Percentiles rank a stretch among this genome's conserved stretches.
phyloP scores from a whole-genome alignment of 2,888 invertebrate genomes.

The Drosophila pseudotalamancana region DNA sequence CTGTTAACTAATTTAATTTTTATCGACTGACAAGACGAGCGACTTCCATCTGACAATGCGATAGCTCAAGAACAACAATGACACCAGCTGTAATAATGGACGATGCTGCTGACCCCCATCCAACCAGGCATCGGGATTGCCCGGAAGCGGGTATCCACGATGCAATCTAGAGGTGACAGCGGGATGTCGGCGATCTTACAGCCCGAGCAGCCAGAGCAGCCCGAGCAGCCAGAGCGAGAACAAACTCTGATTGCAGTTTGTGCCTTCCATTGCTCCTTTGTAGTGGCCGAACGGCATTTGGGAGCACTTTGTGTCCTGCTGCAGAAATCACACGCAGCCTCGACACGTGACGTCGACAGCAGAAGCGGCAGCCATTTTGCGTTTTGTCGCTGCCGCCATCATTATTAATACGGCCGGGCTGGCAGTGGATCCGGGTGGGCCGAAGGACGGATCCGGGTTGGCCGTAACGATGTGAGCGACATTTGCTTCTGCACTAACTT shows the following conservation, averaged over 20 bases:
- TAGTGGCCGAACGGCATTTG: constrained; percentile 26
- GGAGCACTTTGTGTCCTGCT: constrained; percentile 48
- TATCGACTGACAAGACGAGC: constrained; percentile 65
- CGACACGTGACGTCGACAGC: constrained; percentile 64
- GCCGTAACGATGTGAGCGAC: constrained; percentile 34
- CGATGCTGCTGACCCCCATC: constrained; percentile 14
- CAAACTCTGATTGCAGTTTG: constrained; percentile 22
- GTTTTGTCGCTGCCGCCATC: constrained; percentile 65
- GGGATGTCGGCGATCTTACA: constrained; percentile 26
- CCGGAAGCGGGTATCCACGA: too few species aligned
- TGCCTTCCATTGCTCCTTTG: constrained; percentile 6
- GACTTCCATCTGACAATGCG: constrained; percentile 61
- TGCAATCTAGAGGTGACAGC: constrained; percentile 45
- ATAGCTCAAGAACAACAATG: constrained; percentile 33
- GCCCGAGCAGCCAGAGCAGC: not conserved
- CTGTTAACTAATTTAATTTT: constrained; percentile 62
- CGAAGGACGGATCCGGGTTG: constrained; percentile 1
- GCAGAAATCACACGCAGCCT: constrained; percentile 69
- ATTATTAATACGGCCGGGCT: constrained; percentile 67
- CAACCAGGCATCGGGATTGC: not conserved
- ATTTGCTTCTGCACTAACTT: constrained; percentile 61
- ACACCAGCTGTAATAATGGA: constrained; percentile 35
- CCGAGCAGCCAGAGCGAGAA: constrained; percentile 1
- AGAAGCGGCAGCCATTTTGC: constrained; percentile 63
- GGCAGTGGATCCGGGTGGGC: constrained; percentile 4